phyloP scores from a whole-genome alignment of 2,888 invertebrate species.

The Syrphus vitripennis region DNA sequence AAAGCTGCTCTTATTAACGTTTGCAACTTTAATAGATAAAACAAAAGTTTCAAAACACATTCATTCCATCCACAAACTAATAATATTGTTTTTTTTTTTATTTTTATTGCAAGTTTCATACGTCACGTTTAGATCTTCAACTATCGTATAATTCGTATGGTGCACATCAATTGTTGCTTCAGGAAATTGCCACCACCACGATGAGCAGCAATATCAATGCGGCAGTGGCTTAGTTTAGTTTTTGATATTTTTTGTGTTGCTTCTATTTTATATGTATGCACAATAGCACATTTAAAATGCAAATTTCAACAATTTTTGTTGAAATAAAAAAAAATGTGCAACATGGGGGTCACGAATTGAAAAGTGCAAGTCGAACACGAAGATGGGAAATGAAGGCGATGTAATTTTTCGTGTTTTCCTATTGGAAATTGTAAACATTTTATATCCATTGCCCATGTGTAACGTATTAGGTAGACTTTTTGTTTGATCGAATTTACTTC shows the following conservation, averaged over 20 bases:
- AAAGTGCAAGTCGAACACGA: slow-evolving; percentile 62
- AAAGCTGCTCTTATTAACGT: background rate
- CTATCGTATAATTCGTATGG: background rate
- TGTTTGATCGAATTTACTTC: background rate
- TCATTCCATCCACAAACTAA: background rate
- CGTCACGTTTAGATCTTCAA: slow-evolving; percentile 58
- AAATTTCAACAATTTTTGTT: slow-evolving; percentile 46
- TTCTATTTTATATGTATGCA: slow-evolving; percentile 37
- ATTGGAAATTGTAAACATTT: background rate
- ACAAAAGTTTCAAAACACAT: slow-evolving; percentile 13
- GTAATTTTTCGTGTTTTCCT: slow-evolving; percentile 15
- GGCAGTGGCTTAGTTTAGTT: slow-evolving; percentile 35
- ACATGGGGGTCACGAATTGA: slow-evolving; percentile 60
- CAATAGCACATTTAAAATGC: slow-evolving; percentile 56
- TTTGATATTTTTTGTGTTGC: slow-evolving; percentile 7
- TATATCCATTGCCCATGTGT: slow-evolving; percentile 4
- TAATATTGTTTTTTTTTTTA: background rate
- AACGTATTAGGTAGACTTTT: background rate
- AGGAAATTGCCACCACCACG: slow-evolving; percentile 63
- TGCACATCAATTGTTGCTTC: slow-evolving; percentile 30
- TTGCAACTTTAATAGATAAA: background rate
- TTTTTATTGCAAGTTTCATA: slow-evolving; percentile 49
- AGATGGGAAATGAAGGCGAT: slow-evolving; percentile 40
- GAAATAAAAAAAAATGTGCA: slow-evolving; percentile 38
- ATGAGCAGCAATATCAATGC: slow-evolving; percentile 32